phyloP scores from a whole-genome alignment of 2,113 vertebrate species.

The Lagopus leucura region DNA sequence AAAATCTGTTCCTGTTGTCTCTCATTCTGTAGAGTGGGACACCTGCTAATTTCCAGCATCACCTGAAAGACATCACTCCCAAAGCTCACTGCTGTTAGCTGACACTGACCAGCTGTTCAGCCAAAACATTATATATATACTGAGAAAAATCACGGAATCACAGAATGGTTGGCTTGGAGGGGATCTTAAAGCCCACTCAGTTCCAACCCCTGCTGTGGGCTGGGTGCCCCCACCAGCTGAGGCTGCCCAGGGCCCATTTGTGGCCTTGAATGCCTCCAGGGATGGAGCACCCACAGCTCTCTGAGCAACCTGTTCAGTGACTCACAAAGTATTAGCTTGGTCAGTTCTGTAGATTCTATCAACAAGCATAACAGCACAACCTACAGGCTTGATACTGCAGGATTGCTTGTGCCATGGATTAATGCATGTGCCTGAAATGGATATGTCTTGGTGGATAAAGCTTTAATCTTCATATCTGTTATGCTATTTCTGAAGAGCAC shows the following conservation, averaged over 20 bases:
- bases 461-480: neutral
- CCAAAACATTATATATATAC: too few relatives aligned
- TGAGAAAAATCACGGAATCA: too few relatives aligned
- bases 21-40: neutral
- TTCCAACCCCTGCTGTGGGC: too few relatives aligned
- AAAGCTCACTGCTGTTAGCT: neutral
- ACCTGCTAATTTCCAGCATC: neutral
- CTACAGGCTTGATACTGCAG: neutral
- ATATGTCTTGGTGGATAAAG: neutral
- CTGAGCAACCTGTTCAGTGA: too few relatives aligned
- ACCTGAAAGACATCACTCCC: neutral
- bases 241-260: too few relatives aligned
- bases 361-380: neutral
- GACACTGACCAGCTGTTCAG: neutral
- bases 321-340: neutral
- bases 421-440: neutral
- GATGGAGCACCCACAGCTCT: too few relatives aligned
- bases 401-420: neutral
- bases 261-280: too few relatives aligned
- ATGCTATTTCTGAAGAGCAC: neutral
- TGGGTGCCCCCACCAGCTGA: too few relatives aligned
- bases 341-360: neutral
- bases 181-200: too few relatives aligned
- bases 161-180: too few relatives aligned
- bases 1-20: neutral